Base-by-base conservation (phyloP, 2,888 invertebrate genomes). In the Cosmia trapezina region DNA sequence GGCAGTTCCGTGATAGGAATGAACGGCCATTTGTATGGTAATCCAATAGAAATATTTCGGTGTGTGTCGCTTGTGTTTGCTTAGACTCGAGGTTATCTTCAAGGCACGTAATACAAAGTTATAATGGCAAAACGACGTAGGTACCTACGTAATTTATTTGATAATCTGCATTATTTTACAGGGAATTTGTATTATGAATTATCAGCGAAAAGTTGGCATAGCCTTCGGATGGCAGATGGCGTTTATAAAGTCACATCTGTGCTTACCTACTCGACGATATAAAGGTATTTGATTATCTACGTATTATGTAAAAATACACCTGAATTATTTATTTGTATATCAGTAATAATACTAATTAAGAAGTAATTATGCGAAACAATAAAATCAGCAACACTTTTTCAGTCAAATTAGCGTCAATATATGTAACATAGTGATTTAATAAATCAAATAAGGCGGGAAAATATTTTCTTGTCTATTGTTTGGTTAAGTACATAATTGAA, bases 21-120 rank as follows among this genome's bases (percentile, higher is more conserved):
- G 47, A 47, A 43, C 61, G 41, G 67, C 65, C 53, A 80, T 77
- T 78, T 70, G 77, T 80, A 82, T 80, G 83, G 49, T 68, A 83
- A 83, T 83, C 59, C 22, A 11, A 56, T 73, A 83, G 81, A 77
- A 80, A 77, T 71, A 83, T 73, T 83, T 76, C 14, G 73, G 59
- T 71, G 57, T 71, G 62, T 66, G 78, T 61, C 61, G 64, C 45
- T 61, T 64, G 49, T 76, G 37, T 75, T 79, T 81, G 80, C 41
- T 75, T n/a, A 79, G 66, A 11, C 54, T 59, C 80, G 83, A 83
- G 70, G 74, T 53, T 83, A 70, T 61, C 41, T 54, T 62, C 77
- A 77, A 81, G 62, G 57, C n/a, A 28, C 28, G 14, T 60, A 67
- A 67, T 72, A 56, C 37, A 37, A 45, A 45, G 45, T 67, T 67